These are phyloP conservation scores for Stenichneumon culpator DNA, from an alignment of 2,888 invertebrate species.

Conservation along the genomic window DNA sequence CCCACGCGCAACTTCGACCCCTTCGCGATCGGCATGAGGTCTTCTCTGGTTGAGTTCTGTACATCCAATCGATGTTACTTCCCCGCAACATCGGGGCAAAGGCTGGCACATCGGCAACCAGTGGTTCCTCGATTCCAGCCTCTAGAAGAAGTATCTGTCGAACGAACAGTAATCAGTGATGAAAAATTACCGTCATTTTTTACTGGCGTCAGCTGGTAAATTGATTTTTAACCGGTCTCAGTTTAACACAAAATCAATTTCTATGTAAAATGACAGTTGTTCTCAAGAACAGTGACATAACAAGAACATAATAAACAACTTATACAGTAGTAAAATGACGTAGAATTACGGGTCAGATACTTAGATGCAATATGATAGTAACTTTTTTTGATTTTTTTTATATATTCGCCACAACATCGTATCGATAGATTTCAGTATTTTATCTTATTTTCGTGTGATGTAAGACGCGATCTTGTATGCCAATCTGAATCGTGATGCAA, in stretches of 20 bases:
- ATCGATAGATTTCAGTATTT: background rate
- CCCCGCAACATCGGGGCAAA: constrained; percentile 86
- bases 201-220: background rate
- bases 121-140: constrained; percentile 90
- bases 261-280: background rate
- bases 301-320: background rate
- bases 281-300: background rate
- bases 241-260: background rate
- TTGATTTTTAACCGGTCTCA: background rate
- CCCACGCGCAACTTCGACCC: constrained; percentile 88
- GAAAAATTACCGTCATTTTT: background rate
- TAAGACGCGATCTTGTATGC: background rate
- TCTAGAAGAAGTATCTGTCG: constrained; percentile 88
- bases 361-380: background rate
- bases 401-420: too few relatives aligned
- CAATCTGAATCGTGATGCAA: constrained; percentile 3
- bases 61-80: constrained; percentile 89
- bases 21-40: constrained; percentile 87
- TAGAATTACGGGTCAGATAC: background rate
- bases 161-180: constrained; percentile 38
- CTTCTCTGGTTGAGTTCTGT: constrained; percentile 89
- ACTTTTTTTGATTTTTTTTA: background rate
- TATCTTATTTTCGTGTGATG: background rate
- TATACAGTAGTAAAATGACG: background rate
- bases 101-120: constrained; percentile 89